Base-by-base conservation (phyloP, 2,888 invertebrate genomes). In the Electrophaes corylata region DNA sequence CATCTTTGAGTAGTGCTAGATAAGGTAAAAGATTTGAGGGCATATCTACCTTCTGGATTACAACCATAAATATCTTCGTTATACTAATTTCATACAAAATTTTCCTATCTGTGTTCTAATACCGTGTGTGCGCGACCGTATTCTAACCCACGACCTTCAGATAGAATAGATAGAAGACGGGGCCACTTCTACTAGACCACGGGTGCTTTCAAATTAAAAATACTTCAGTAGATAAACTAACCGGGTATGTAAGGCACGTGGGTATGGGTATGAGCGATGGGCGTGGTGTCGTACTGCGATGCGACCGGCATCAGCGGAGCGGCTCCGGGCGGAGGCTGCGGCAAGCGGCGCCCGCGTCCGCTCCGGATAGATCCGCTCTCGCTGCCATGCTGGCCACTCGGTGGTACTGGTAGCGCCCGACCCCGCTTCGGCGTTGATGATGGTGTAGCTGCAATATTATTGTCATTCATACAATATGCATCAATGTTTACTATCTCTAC, bases 201-300 rank as follows among this genome's bases (percentile, higher is more conserved):
- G n/a, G n/a, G n/a, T n/a, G n/a, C n/a, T 8, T 3, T 29, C 8
- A 10, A 29, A 29, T 4, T 10, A 1, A 1, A 29, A 1, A 6
- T 10, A 8, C 6, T 29, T 29, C 8, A 29, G 29, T 29, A 29
- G 4, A 29, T 1, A 29, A n/a, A 37, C 37, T 16, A 37, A 88
- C 90, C 90, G 68, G 86, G 79, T 79, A 81, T 76, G 83, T 90
- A 91, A 91, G 91, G 91, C 91, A 91, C 90, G 79, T 87, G 78
- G 69, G 84, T 75, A 74, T 87, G 78, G 69, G 84, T 75, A 74
- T 73, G 74, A 62, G 70, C 43, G n/a, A 26, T 67, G 61, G 74
- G 65, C 84, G 86, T 86, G 51, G 29, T n/a, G 43, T 60, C 55
- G 29, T 44, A 23, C 54, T 77, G 72, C 64, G 75, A 62, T 73